Evolutionary conservation across 2,888 invertebrate species (phyloP).

Genomic region (Nephrotoma appendiculata): DNA sequence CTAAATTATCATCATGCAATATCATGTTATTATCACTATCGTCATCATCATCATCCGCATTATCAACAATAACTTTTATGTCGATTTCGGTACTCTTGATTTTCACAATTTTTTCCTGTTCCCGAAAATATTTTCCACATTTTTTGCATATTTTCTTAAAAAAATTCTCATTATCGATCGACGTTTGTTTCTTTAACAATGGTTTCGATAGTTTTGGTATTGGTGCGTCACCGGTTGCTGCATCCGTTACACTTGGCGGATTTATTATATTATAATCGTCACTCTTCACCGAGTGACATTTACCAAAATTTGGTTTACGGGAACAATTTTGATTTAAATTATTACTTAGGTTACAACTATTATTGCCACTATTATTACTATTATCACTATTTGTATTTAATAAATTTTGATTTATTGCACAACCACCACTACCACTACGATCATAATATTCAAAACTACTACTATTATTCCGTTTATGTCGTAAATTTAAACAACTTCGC

Average conservation of each 20-base stretch:
- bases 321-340: background rate
- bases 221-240: background rate
- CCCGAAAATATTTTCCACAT: conserved; percentile 4
- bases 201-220: background rate
- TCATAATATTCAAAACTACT: conserved; percentile 1
- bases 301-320: background rate
- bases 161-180: background rate
- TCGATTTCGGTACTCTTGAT: conserved; percentile 1
- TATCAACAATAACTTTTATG: conserved; percentile 1
- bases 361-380: conserved; percentile 2
- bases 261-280: background rate
- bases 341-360: background rate
- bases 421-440: background rate
- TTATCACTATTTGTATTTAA: conserved; percentile 3
- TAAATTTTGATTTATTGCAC: background rate
- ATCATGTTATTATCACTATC: background rate
- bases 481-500: background rate
- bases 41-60: background rate
- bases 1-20: background rate
- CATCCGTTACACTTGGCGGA: background rate
- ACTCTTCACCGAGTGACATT: background rate
- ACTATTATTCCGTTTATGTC: background rate
- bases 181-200: background rate
- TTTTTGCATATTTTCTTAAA: background rate
- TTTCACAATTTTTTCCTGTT: conserved; percentile 1